Evolutionary conservation across 2,113 vertebrate genomes (phyloP), one percentile per base, ranked within the genome.

Genomic region (Muntiacus reevesi): DNA sequence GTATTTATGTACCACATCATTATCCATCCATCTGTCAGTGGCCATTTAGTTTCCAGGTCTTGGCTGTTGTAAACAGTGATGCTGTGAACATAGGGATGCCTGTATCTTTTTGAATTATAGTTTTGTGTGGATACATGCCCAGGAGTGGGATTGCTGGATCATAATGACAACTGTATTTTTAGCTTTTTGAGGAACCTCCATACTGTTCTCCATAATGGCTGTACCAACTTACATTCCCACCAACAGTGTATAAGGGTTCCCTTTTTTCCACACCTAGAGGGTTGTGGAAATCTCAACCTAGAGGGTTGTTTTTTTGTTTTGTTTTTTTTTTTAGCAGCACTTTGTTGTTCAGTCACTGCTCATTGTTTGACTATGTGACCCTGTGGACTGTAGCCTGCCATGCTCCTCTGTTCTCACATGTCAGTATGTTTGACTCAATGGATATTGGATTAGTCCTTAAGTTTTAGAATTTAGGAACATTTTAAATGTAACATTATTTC

Each of bases 391-490:
- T 67, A 67, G 33, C 62, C 62, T 36, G n/a, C 64, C n/a, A 36
- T 2, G 4, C 71, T 76, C 71, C 71, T 76, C 23, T 76, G 71
- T 12, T 9, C n/a, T 23, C n/a, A 43, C 25, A 40, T 74, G 67
- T 86, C 13, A 50, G 12, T 45, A 6, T 81, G 23, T 87, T 94
- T 97, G 28, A 89, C 79, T 54, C 57, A 85, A 57, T 79, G 71
- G 81, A 43, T 82, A 83, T 71, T 60, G 60, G 67, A 40, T 89
- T 94, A 55, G 82, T 79, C 8, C 36, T 90, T 91, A 85, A 12
- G n/a, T 95, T 95, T 97, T 36, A 93, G 74, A 92, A 78, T 93
- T 88, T 95, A 97, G 67, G 27, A 94, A 71, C 3, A 55, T 47
- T 92, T 95, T 94, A 87, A 87, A 64, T 57, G 7, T 92, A 89